These are phyloP conservation scores for Polymixis lichenea DNA, from an alignment of 2,888 invertebrate species.

Conservation along the genomic window DNA sequence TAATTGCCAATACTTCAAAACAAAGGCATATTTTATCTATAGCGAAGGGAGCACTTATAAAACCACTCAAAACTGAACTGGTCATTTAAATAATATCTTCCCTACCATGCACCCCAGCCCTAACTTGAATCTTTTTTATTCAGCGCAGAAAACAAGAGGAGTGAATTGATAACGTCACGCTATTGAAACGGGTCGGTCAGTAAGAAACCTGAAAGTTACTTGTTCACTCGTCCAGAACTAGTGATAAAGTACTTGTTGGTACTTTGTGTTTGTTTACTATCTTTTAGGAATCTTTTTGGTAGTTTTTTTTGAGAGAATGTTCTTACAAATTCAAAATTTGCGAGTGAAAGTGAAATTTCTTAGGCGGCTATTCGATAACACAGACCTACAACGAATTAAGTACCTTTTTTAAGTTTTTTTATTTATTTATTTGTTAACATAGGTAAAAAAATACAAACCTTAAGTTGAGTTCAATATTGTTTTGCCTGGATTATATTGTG, in stretches of 20 bases:
- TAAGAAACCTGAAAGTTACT: slow-evolving; percentile 57
- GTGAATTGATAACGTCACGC: slow-evolving; percentile 69
- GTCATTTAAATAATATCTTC: slow-evolving; percentile 32
- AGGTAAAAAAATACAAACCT: too few relatives aligned
- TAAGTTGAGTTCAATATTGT: too few relatives aligned
- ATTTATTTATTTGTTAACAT: too few relatives aligned
- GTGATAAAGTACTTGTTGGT: slow-evolving; percentile 54
- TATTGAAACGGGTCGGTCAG: slow-evolving; percentile 67
- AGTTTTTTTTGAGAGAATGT: too few relatives aligned
- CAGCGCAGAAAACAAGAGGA: slow-evolving; percentile 62
- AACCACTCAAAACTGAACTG: slow-evolving; percentile 7
- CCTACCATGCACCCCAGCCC: slow-evolving; percentile 27
- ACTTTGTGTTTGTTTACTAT: slow-evolving; percentile 38
- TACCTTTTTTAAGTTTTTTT: too few relatives aligned
- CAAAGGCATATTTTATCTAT: neutral
- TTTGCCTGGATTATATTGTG: too few relatives aligned
- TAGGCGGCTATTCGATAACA: neutral
- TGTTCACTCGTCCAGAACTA: slow-evolving; percentile 54
- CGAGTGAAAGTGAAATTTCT: neutral
- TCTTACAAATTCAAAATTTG: too few relatives aligned
- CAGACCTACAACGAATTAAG: too few relatives aligned
- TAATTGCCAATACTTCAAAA: neutral
- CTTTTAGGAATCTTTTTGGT: neutral
- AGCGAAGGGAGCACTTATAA: neutral
- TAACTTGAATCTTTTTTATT: slow-evolving; percentile 53